Evolutionary conservation across 2,113 vertebrate species (phyloP), one percentile per base, ranked within the genome.

Genomic region (Bufo gargarizans): DNA sequence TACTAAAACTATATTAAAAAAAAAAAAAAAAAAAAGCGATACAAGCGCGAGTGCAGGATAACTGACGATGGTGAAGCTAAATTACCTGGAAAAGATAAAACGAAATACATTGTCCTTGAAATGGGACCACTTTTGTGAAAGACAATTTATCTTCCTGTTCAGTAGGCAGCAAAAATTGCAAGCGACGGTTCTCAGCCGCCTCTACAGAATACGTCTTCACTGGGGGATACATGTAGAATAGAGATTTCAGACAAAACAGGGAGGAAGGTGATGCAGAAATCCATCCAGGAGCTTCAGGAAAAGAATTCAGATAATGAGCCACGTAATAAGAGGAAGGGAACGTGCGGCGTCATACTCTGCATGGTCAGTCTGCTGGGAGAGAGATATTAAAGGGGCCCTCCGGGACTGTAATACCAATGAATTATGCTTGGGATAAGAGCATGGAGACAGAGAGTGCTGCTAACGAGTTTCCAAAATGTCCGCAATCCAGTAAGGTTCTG

Each of bases 61-160:
- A 69, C 81, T 55, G 55, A 33, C 12, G 33, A 79, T 11, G 33
- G 43, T 43, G 45, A 88, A 88, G 71, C 47, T 84, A 84, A 88
- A 84, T 88, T 88, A 65, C 63, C 87, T 77, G 72, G 69, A 88
- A 86, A 80, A 47, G 49, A 47, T 61, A 43, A 22, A 20, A 58
- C 43, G 47, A 22, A 65, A 82, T 45, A 76, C 79, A 50, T 88
- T 88, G 86, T 88, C 86, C 86, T 82, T 88, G 86, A 84, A 76
- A 76, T 84, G 11, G 19, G 69, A 77, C 45, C 49, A 16, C 33
- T 80, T 88, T 72, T n/a, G 7, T 63, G 69, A 56, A 80, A 80
- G n/a, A 69, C 59, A 74, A 88, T 82, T 81, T 82, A 63, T 76
- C 67, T 82, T 82, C 67, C 78, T 82, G 67, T 87, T 88, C 86